These are phyloP conservation scores for Serranus cabrilla DNA, from an alignment of 2,797 vertebrate species.

Conservation along the genomic window DNA sequence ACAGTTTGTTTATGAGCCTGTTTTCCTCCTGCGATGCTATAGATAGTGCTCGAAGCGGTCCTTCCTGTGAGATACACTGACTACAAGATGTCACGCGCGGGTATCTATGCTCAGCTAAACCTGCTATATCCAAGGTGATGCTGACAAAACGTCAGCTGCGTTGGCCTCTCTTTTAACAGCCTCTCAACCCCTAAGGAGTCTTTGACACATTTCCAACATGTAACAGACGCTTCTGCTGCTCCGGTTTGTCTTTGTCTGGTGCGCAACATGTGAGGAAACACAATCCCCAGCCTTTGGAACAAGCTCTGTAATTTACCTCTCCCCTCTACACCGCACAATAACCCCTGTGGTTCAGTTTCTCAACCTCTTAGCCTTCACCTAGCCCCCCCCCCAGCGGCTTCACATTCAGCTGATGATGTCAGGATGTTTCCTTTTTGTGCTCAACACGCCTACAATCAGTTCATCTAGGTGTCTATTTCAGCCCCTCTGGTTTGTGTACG, in stretches of 20 bases:
- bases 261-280: slow-evolving; percentile 26
- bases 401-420: slow-evolving; percentile 16
- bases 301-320: slow-evolving; percentile 34
- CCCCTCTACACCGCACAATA: slow-evolving; percentile 20
- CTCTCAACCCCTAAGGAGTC: slow-evolving; percentile 18
- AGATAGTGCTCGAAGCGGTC: slow-evolving; percentile 14
- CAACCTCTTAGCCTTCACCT: slow-evolving; percentile 20
- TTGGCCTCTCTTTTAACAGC: slow-evolving; percentile 35
- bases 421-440: slow-evolving; percentile 18
- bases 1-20: slow-evolving; percentile 19
- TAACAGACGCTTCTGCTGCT: slow-evolving; percentile 22
- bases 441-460: slow-evolving; percentile 8
- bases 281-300: slow-evolving; percentile 5
- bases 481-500: slow-evolving; percentile 3
- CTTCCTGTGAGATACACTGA: slow-evolving; percentile 2
- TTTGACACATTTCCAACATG: slow-evolving; percentile 14
- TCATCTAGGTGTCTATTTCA: slow-evolving; percentile 29
- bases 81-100: slow-evolving; percentile 19
- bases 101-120: slow-evolving; percentile 41
- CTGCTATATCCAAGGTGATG: neutral
- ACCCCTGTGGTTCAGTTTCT: slow-evolving; percentile 30
- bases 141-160: slow-evolving; percentile 27
- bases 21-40: slow-evolving; percentile 28
- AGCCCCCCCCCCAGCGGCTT: slow-evolving; percentile 19
- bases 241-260: slow-evolving; percentile 28